Conservation (phyloP, 2,113 vertebrate genomes). For the Rostratula benghalensis region DNA sequence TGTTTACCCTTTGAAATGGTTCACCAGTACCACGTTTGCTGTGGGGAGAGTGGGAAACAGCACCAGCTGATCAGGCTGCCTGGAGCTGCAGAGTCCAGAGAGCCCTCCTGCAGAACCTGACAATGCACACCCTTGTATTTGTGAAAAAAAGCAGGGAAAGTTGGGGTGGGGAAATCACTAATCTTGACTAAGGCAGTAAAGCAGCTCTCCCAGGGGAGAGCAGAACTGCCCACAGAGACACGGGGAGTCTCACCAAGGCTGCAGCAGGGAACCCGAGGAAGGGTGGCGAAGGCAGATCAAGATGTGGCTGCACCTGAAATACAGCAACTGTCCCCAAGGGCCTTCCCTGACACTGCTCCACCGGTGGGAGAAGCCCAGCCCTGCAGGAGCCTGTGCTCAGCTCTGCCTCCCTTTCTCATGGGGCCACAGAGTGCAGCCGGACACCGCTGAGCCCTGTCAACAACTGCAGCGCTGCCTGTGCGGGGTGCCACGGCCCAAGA, state of each 20-base stretch:
- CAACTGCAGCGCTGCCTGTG: fast-evolving
- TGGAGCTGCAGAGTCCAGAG: not conserved
- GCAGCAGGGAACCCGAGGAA: not conserved
- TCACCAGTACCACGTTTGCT: not conserved
- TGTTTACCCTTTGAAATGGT: not conserved
- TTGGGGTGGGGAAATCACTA: too few relatives aligned
- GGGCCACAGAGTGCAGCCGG: fast-evolving
- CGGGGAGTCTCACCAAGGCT: fast-evolving
- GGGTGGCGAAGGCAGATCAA: fast-evolving
- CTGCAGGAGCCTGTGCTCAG: fast-evolving
- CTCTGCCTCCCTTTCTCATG: not conserved
- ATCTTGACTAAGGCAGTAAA: not conserved
- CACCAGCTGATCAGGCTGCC: not conserved
- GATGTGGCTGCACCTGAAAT: not conserved
- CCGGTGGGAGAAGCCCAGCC: not conserved
- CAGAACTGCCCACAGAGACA: not conserved
- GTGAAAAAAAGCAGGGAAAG: too few relatives aligned
- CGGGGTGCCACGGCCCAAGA: fast-evolving
- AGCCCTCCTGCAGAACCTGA: not conserved
- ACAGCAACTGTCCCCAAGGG: not conserved
- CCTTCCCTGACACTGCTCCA: not conserved
- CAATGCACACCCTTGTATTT: not conserved
- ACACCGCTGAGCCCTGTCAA: not conserved
- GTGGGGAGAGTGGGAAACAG: not conserved
- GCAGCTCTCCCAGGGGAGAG: not conserved